phyloP scores from a whole-genome alignment of 2,888 invertebrate species.

The Kryphioiulus occultus region DNA sequence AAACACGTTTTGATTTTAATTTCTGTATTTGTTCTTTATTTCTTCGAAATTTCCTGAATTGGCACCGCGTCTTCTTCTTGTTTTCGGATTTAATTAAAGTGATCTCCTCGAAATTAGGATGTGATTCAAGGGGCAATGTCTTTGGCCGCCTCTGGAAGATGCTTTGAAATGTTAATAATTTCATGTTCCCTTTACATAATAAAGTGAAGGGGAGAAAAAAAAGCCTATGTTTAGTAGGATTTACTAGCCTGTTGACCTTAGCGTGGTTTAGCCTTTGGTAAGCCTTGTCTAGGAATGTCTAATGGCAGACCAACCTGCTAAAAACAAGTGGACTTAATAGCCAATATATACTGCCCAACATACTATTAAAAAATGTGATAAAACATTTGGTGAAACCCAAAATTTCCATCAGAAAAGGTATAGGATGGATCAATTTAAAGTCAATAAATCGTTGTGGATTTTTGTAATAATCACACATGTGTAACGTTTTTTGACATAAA shows the following conservation, averaged over 20 bases:
- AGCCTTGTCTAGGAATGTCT: slow-evolving; percentile 33
- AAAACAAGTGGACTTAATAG: background rate
- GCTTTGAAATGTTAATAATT: slow-evolving; percentile 33
- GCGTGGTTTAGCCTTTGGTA: slow-evolving; percentile 13
- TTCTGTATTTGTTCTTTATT: background rate
- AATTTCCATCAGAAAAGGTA: background rate
- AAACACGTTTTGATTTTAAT: background rate
- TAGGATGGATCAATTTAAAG: too few species aligned
- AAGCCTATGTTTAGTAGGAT: slow-evolving; percentile 21
- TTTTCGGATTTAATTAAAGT: background rate
- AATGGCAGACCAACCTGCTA: background rate
- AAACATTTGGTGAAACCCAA: background rate
- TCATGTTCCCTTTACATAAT: slow-evolving; percentile 40
- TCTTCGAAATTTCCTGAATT: background rate
- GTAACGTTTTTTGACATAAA: too few species aligned
- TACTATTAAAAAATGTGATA: background rate
- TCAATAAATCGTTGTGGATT: too few species aligned
- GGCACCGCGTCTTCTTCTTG: background rate
- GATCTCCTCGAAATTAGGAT: background rate
- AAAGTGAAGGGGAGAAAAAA: background rate
- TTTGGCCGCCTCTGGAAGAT: background rate
- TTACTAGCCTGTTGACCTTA: slow-evolving; percentile 39
- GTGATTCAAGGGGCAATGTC: slow-evolving; percentile 3
- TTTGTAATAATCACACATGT: too few species aligned
- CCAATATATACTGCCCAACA: background rate